phyloP scores from a whole-genome alignment of 2,888 invertebrate genomes.

The Cyclophora punctaria region DNA sequence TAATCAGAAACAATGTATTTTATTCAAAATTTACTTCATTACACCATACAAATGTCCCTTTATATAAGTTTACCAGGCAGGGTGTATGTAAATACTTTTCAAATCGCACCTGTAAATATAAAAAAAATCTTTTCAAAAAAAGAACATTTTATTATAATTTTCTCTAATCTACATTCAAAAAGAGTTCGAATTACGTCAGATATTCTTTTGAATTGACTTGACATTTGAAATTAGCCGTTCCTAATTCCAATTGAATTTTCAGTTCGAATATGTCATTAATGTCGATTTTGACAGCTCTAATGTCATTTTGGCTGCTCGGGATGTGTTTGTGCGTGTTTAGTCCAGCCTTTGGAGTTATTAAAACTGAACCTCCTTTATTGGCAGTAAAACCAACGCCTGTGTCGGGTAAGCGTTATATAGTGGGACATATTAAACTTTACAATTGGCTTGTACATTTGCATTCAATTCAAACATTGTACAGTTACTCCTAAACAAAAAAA shows the following conservation, averaged over 20 bases:
- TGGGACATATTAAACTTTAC: constrained; percentile 17
- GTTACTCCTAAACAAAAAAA: too few species aligned
- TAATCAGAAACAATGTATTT: constrained; percentile 2
- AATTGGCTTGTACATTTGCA: constrained; percentile 31
- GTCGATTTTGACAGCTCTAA: constrained; percentile 16
- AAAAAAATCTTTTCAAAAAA: not conserved
- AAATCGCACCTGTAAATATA: constrained; percentile 8
- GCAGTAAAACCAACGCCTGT: constrained; percentile 29
- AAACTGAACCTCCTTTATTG: constrained; percentile 29
- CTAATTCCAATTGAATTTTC: too few species aligned
- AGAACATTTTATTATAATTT: too few species aligned
- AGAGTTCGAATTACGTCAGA: too few species aligned
- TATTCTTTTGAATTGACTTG: too few species aligned
- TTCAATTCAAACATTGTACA: constrained; percentile 1
- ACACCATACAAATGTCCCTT: constrained; percentile 27
- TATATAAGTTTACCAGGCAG: constrained; percentile 26
- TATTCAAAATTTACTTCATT: constrained; percentile 5
- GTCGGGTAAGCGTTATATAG: constrained; percentile 38
- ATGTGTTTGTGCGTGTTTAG: constrained; percentile 33
- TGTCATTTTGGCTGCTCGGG: constrained; percentile 20
- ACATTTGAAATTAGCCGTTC: too few species aligned
- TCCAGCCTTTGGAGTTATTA: constrained; percentile 36
- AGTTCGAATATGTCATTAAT: not conserved
- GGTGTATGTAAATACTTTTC: not conserved
- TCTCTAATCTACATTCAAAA: too few species aligned